These are phyloP conservation scores for Stenichneumon culpator DNA, from an alignment of 2,888 invertebrate genomes.

Conservation along the genomic window DNA sequence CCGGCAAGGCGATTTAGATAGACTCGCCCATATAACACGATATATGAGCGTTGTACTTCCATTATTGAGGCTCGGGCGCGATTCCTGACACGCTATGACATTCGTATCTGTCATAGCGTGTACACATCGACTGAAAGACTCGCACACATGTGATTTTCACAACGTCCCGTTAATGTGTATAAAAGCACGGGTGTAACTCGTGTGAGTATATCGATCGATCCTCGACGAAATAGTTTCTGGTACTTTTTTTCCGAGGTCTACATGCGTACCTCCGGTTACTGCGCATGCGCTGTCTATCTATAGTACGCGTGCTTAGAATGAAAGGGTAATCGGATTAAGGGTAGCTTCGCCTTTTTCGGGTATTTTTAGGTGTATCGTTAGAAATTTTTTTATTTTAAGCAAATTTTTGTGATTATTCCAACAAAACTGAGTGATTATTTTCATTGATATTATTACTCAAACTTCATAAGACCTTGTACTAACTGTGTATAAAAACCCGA, in stretches of 20 bases:
- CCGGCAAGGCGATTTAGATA: neutral
- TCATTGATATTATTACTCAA: too few species aligned
- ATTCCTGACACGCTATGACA: constrained; percentile 28
- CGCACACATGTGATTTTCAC: neutral
- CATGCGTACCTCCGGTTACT: constrained; percentile 2
- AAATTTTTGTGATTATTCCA: too few species aligned
- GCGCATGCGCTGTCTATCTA: neutral
- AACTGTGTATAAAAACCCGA: too few species aligned
- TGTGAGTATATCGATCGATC: constrained; percentile 17
- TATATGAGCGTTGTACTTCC: neutral
- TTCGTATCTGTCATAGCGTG: constrained; percentile 17
- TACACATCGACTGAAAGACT: neutral
- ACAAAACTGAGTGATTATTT: too few species aligned
- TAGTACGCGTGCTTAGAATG: neutral
- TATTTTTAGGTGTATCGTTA: too few species aligned
- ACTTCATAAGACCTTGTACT: too few species aligned
- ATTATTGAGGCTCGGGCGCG: constrained; percentile 36
- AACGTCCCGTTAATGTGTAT: constrained; percentile 4
- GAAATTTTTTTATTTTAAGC: too few species aligned
- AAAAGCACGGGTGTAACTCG: neutral
- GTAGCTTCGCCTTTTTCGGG: too few species aligned
- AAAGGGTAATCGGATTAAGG: neutral
- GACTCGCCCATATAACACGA: neutral
- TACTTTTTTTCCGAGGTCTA: neutral
- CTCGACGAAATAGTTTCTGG: neutral